These are phyloP conservation scores for Ciconia stormi DNA, from an alignment of 2,113 vertebrate genomes.

Conservation along the genomic window DNA sequence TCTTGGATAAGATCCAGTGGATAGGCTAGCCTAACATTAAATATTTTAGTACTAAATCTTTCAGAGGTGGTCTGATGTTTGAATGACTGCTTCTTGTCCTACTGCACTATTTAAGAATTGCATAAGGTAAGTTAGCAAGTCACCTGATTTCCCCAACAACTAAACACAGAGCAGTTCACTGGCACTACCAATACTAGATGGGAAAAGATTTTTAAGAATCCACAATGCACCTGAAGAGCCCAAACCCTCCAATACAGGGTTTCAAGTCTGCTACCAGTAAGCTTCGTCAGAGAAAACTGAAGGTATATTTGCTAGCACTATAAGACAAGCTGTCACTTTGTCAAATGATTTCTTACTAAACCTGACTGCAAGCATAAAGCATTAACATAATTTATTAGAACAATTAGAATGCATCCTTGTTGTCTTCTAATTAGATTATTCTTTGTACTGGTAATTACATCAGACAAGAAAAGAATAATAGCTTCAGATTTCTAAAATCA, in stretches of 20 bases:
- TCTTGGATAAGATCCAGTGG: neutral
- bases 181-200: neutral
- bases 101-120: neutral
- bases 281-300: neutral
- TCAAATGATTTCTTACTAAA: constrained; percentile 59
- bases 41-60: neutral
- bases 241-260: neutral
- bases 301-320: neutral
- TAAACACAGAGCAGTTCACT: neutral
- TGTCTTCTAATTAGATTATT: constrained; percentile 76
- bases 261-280: neutral
- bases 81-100: neutral
- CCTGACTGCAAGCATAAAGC: constrained; percentile 26
- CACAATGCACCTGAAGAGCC: neutral
- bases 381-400: constrained; percentile 74
- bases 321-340: constrained; percentile 48
- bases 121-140: neutral
- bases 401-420: constrained; percentile 73
- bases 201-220: neutral
- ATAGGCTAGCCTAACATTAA: neutral
- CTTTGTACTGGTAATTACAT: constrained; percentile 71
- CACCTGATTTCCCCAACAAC: neutral
- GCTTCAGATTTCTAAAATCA: constrained; percentile 72
- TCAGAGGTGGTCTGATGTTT: neutral
- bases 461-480: constrained; percentile 69